These are phyloP conservation scores for Acromyrmex heyeri DNA, from an alignment of 1,140 invertebrate species.

Conservation along the genomic window DNA sequence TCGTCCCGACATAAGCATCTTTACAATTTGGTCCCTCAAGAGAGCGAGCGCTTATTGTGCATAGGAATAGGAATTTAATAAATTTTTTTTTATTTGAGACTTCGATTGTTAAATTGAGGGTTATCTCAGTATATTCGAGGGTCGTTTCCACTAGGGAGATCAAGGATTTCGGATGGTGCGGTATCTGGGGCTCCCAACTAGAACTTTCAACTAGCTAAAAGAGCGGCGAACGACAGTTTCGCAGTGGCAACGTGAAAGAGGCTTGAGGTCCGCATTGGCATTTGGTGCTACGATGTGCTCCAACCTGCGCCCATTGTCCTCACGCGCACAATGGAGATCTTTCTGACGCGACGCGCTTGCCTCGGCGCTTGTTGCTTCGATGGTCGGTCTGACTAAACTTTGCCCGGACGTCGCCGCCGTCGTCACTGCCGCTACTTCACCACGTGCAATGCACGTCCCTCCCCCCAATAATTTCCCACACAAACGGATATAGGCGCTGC, in stretches of 20 bases:
- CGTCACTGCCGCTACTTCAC: constrained; percentile 24
- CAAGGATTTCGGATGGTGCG: neutral
- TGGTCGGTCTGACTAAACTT: constrained; percentile 71
- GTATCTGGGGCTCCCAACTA: neutral
- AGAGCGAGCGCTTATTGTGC: neutral
- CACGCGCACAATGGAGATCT: constrained; percentile 70
- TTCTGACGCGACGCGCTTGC: constrained; percentile 54
- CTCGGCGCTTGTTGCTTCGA: constrained; percentile 72
- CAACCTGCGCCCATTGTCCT: constrained; percentile 69
- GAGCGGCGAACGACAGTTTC: constrained; percentile 18
- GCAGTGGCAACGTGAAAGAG: constrained; percentile 66
- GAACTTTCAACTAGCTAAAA: neutral
- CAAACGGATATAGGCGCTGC: constrained; percentile 57
- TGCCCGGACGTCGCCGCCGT: constrained; percentile 59
- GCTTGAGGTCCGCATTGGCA: constrained; percentile 67
- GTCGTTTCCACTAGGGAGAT: neutral
- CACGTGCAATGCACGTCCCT: constrained; percentile 64
- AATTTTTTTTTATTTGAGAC: constrained; percentile 1
- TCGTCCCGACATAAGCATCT: neutral
- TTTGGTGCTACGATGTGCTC: constrained; percentile 41
- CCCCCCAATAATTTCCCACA: constrained; percentile 67
- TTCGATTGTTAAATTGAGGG: neutral
- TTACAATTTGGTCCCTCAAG: too few relatives aligned
- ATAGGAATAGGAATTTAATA: constrained; percentile 13
- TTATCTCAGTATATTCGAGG: neutral